Conservation (phyloP, 2,113 vertebrate species). For the Diadophis punctatus region DNA sequence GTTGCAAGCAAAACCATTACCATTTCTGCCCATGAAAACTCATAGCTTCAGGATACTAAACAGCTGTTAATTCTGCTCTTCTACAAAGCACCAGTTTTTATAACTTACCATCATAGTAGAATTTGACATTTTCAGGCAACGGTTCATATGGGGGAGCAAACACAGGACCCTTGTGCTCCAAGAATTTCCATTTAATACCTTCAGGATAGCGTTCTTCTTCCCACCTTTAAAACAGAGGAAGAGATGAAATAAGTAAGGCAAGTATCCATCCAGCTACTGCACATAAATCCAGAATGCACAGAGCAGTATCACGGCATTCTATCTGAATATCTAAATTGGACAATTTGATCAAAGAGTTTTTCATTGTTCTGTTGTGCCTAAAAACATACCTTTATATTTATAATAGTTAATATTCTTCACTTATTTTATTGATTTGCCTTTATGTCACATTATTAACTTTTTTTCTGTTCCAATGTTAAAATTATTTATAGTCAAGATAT, state of each 20-base stretch:
- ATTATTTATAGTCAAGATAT: neutral
- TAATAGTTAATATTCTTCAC: neutral
- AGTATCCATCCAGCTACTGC: constrained; percentile 8
- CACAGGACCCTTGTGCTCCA: constrained; percentile 95
- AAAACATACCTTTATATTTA: too few species aligned
- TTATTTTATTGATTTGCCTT: neutral
- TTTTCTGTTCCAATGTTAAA: neutral
- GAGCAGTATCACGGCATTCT: constrained; percentile 5
- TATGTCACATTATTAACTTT: neutral
- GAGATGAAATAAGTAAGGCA: constrained; percentile 40
- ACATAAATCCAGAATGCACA: constrained; percentile 25
- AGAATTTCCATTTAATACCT: constrained; percentile 95
- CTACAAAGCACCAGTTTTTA: constrained; percentile 37
- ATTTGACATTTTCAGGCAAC: constrained; percentile 86
- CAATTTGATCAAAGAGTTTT: neutral
- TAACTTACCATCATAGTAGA: constrained; percentile 92
- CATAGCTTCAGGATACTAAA: neutral
- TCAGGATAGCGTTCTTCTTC: constrained; percentile 93
- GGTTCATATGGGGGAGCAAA: constrained; percentile 92
- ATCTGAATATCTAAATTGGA: neutral
- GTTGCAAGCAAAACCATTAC: neutral
- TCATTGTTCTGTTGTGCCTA: neutral
- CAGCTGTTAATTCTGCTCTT: constrained; percentile 19
- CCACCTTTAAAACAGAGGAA: constrained; percentile 80
- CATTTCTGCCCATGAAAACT: neutral